Evolutionary conservation across 2,888 invertebrate genomes (phyloP), one percentile per base, ranked within the genome.

Genomic region (Orthosia cruda): DNA sequence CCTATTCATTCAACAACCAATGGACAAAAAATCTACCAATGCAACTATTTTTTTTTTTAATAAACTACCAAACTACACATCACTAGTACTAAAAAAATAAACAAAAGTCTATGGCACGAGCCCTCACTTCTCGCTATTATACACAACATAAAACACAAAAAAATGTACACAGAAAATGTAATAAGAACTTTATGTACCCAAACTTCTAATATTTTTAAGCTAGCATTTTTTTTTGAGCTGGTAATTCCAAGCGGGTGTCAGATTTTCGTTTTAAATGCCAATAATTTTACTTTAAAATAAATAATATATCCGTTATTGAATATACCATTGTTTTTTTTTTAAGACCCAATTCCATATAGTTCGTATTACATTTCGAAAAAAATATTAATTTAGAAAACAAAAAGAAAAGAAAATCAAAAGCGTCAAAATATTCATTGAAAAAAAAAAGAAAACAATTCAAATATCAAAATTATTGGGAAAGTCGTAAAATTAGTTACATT

Each of bases 61-160:
- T 18, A 40, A 49, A 16, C 82, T 83, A 83, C 72, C 16, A 72
- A 69, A 80, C 79, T 84, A 87, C 81, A 85, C 72, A 86, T 82
- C 76, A 83, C 71, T 83, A 87, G 83, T 68, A 66, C 74, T 71
- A 82, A 78, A 71, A 81, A 69, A 68, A 80, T 52, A 65, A 81
- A 81, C 20, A 45, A 78, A 84, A 84, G 87, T 88, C 84, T 90
- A 89, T 90, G 90, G 89, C 90, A 89, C 92, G 88, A 91, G 90
- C 91, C 93, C 91, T 88, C 90, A 92, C 93, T 88, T 90, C 90
- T 91, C 93, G 91, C 90, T 90, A 90, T 89, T 89, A 90, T 91
- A 90, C 88, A 92, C 90, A 90, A 92, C 93, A 92, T 91, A 89
- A 88, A 89, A 85, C 69, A 87, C 84, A 88, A 86, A 81, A 73